phyloP scores from a whole-genome alignment of 2,888 invertebrate species.

The Andrena fulva region DNA sequence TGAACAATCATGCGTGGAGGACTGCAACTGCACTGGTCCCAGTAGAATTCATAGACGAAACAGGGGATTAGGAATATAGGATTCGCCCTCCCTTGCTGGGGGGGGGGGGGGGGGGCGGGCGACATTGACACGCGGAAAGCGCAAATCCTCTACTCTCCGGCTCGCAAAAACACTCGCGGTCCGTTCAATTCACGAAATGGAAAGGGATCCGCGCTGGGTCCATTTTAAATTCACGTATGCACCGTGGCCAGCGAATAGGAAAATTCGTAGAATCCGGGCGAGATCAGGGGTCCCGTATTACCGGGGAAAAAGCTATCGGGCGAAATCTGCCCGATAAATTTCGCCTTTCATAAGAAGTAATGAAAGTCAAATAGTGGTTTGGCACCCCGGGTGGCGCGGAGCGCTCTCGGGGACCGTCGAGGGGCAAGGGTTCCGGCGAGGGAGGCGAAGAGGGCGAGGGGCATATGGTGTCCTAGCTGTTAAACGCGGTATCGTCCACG shows the following conservation, averaged over 20 bases:
- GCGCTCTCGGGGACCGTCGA: slow-evolving; percentile 51
- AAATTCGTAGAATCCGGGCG: slow-evolving; percentile 73
- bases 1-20: too few relatives aligned
- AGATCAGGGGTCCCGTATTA: slow-evolving; percentile 41
- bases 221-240: slow-evolving; percentile 59
- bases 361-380: slow-evolving; percentile 84
- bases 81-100: too few relatives aligned
- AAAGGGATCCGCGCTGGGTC: slow-evolving; percentile 35
- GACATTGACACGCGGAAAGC: neutral
- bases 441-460: slow-evolving; percentile 54
- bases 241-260: slow-evolving; percentile 66
- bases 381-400: slow-evolving; percentile 75
- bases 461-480: slow-evolving; percentile 76
- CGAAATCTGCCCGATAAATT: slow-evolving; percentile 78
- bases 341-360: slow-evolving; percentile 80
- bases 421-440: slow-evolving; percentile 40
- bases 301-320: slow-evolving; percentile 43
- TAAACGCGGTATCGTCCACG: slow-evolving; percentile 57
- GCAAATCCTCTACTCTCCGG: neutral
- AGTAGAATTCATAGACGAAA: too few relatives aligned
- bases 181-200: slow-evolving; percentile 47
- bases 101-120: too few relatives aligned
- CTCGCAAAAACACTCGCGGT: slow-evolving; percentile 9
- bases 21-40: too few relatives aligned
- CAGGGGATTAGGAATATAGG: too few relatives aligned